phyloP scores from a whole-genome alignment of 1,140 invertebrate genomes.

The Adelges cooleyi region DNA sequence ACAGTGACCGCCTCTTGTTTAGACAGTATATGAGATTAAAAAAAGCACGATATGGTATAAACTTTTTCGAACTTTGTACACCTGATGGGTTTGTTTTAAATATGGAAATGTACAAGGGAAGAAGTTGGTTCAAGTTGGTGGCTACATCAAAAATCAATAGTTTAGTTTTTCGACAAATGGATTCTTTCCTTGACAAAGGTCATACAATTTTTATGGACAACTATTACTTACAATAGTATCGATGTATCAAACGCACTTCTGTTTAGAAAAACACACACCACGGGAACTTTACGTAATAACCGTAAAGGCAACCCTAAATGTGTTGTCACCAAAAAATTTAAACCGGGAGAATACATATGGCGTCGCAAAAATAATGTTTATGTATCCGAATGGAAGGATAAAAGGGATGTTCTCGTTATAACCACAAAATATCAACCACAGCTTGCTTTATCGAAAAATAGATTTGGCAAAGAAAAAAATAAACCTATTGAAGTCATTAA shows the following conservation, averaged over 20 bases:
- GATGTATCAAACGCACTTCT: not conserved
- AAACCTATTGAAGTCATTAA: not conserved
- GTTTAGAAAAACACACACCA: not conserved
- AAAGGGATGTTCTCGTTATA: not conserved
- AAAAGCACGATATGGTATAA: no score
- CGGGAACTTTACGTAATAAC: not conserved
- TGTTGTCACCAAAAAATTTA: not conserved
- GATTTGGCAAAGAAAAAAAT: not conserved
- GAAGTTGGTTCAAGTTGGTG: not conserved
- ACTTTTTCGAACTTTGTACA: no score
- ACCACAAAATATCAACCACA: not conserved
- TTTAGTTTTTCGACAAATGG: not conserved
- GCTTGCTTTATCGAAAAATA: not conserved
- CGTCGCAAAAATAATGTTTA: not conserved
- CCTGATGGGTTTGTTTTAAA: no score
- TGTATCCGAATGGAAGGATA: not conserved
- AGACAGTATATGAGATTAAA: no score
- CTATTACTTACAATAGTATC: constrained; percentile 3
- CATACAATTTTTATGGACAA: not conserved
- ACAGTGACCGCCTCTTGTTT: no score
- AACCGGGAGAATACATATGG: not conserved
- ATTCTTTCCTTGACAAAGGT: not conserved
- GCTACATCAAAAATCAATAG: not conserved
- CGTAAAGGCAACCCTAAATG: not conserved
- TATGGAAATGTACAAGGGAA: not conserved